Base-by-base conservation (phyloP, 2,888 invertebrate genomes). In the Metallyticus violacea region DNA sequence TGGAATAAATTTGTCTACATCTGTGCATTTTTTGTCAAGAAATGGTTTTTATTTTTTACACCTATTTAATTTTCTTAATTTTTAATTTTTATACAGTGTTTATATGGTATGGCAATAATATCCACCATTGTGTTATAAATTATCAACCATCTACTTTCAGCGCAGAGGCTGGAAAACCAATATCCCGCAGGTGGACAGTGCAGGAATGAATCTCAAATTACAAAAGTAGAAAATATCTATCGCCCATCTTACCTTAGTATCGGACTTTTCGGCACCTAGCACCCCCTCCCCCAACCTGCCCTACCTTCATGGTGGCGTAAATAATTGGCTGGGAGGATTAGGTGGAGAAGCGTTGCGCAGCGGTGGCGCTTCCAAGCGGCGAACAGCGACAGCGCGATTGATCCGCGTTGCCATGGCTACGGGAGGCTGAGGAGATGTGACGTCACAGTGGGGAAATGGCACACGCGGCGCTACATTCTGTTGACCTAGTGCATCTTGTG, bases 361-460 rank as follows among this genome's bases (percentile, higher is more conserved):
- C 30, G 15, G 82, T 83, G 29, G 83, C 77, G 83, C 77, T 83
- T 76, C 83, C 83, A 77, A 26, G 77, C 83, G 77, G 83, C 76
- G 29, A 77, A n/a, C 83, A 26, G 83, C 40, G 83, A 77, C 29
- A 83, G 25, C 29, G 77, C 77, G 85, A 85, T 85, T 85, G 85
- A 85, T 85, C 85, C 85, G 25, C n/a, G 79, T 85, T 79, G 85
- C 85, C 40, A 85, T 85, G 85, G 62, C 26, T 62, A 85, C 85
- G 79, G 27, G 85, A 85, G 79, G 26, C 85, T 79, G 85, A 85
- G 79, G 26, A 79, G 77, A 79, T n/a, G 79, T 85, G 85, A 85
- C 85, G 85, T 85, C 85, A 85, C 40, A 62, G 40, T 62, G 40
- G 40, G 40, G 40, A 62, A 62, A 62, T 62, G 40, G 40, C 40